Conservation (phyloP, 2,113 vertebrate genomes). For the Gavia stellata region DNA sequence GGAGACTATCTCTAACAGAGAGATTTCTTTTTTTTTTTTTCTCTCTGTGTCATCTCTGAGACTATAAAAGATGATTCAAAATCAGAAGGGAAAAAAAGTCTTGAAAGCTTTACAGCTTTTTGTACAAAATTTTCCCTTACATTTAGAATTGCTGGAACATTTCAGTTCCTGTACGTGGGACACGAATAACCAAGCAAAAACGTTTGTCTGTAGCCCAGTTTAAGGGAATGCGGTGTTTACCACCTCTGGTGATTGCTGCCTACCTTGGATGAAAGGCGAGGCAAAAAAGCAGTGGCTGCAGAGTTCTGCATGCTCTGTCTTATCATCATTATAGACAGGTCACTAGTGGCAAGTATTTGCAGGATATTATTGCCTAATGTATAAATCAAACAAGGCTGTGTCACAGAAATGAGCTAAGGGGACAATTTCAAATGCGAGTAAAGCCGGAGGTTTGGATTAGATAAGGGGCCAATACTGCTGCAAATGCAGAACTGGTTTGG, state of each 20-base stretch:
- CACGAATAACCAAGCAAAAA: neutral
- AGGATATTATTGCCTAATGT: neutral
- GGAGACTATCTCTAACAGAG: neutral
- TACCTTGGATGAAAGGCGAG: neutral
- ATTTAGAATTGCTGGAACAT: neutral
- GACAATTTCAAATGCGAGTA: neutral
- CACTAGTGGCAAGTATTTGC: neutral
- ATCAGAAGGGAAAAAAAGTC: neutral
- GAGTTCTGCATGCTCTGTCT: neutral
- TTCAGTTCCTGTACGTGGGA: neutral
- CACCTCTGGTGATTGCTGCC: neutral
- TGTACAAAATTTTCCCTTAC: neutral
- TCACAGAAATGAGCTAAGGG: neutral
- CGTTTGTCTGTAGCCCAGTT: neutral
- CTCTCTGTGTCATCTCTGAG: neutral
- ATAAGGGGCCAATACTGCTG: neutral
- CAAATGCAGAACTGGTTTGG: neutral
- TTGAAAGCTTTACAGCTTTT: neutral
- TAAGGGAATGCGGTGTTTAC: accelerated
- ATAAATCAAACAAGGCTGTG: neutral
- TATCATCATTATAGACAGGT: neutral
- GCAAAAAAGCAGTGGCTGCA: neutral
- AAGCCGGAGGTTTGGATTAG: neutral
- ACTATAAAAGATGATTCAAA: neutral
- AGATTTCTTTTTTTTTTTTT: neutral